Evolutionary conservation across 2,113 vertebrate genomes (phyloP).

Genomic region (Meriones unguiculatus): DNA sequence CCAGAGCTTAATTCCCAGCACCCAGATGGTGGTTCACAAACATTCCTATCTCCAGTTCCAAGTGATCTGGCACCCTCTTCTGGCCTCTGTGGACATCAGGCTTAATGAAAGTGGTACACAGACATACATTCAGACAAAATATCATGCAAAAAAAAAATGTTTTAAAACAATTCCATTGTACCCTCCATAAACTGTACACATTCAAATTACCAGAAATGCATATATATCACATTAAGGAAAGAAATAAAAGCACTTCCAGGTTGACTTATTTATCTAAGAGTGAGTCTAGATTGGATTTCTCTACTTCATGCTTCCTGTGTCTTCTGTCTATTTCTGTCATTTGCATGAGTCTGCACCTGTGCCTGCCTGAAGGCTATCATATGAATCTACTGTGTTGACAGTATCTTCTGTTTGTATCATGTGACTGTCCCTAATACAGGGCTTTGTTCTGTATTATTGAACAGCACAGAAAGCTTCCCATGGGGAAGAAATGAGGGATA

Average conservation of each 20-base stretch:
- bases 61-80: background rate
- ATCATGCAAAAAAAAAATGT: background rate
- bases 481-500: background rate
- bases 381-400: background rate
- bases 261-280: background rate
- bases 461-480: background rate
- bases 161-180: background rate
- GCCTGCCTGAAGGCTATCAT: background rate
- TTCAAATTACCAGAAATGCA: background rate
- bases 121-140: background rate
- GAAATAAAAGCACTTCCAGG: background rate
- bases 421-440: background rate
- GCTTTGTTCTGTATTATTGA: background rate
- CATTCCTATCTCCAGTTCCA: no score
- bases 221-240: background rate
- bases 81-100: background rate
- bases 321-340: background rate
- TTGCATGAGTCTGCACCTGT: background rate
- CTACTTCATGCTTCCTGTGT: background rate
- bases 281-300: background rate
- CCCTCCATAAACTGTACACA: background rate
- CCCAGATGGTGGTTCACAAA: background rate
- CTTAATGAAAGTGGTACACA: background rate
- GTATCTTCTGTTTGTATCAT: background rate
- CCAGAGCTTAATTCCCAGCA: background rate